These are phyloP conservation scores for Acleris cristana DNA, from an alignment of 2,888 invertebrate species.

Conservation along the genomic window DNA sequence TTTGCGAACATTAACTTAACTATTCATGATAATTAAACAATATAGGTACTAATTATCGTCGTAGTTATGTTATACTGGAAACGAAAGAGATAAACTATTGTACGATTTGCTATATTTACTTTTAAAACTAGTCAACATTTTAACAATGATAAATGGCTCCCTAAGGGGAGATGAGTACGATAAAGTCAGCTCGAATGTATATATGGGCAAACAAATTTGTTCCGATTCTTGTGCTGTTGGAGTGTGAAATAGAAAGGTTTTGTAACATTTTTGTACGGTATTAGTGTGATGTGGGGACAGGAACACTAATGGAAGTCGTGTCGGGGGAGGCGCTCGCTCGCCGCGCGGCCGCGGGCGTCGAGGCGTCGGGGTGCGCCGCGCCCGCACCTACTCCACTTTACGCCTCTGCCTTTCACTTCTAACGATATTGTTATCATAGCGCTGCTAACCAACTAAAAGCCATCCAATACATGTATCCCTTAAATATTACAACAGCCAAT, in stretches of 20 bases:
- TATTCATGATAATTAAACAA: too few species aligned
- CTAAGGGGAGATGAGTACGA: conserved; percentile 48
- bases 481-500: background rate
- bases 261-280: conserved; percentile 44
- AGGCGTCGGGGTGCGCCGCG: background rate
- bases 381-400: background rate
- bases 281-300: conserved; percentile 43
- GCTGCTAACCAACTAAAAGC: background rate
- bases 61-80: too few species aligned
- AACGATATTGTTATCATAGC: background rate
- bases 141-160: conserved; percentile 54
- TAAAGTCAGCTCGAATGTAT: conserved; percentile 40
- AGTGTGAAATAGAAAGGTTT: conserved; percentile 44
- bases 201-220: conserved; percentile 48
- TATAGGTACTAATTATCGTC: too few species aligned
- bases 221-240: conserved; percentile 39
- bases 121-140: conserved; percentile 40
- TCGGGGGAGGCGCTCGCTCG: conserved; percentile 34
- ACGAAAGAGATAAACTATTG: background rate
- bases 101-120: conserved; percentile 17
- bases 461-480: background rate
- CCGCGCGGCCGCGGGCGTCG: conserved; percentile 21
- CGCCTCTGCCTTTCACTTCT: background rate
- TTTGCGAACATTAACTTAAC: too few species aligned
- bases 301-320: conserved; percentile 48